These are phyloP conservation scores for Agrochola lota DNA, from an alignment of 2,888 invertebrate species.

Conservation along the genomic window DNA sequence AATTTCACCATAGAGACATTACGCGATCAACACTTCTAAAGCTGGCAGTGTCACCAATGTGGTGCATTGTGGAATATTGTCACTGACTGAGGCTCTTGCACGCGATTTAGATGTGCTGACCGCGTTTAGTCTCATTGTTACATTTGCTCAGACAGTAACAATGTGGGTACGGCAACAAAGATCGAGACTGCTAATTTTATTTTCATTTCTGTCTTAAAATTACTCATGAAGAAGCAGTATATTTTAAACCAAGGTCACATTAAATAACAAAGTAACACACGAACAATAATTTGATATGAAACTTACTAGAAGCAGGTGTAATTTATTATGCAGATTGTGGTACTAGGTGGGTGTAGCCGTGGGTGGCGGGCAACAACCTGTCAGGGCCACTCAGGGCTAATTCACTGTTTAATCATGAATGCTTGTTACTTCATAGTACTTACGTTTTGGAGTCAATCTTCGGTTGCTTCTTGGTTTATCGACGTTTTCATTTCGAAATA, in stretches of 20 bases:
- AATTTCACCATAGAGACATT: neutral
- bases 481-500: neutral
- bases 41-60: neutral
- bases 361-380: slow-evolving; percentile 32
- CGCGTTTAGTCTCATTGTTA: neutral
- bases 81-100: neutral
- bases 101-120: neutral
- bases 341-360: slow-evolving; percentile 27
- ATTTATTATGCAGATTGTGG: slow-evolving; percentile 54
- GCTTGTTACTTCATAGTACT: slow-evolving; percentile 26
- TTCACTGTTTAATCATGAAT: slow-evolving; percentile 48
- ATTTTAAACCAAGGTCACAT: slow-evolving; percentile 13
- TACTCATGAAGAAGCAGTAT: neutral
- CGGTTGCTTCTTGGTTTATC: neutral
- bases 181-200: neutral
- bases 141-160: too few relatives aligned
- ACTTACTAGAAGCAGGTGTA: slow-evolving; percentile 36
- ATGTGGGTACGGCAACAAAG: neutral
- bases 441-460: slow-evolving; percentile 13
- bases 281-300: slow-evolving; percentile 45
- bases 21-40: neutral
- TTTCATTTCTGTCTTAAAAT: neutral
- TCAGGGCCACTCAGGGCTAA: slow-evolving; percentile 35
- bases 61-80: neutral
- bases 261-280: slow-evolving; percentile 8